phyloP scores from a whole-genome alignment of 92 coral and sea anemone species.

The Umimayanthus chanpuru region DNA sequence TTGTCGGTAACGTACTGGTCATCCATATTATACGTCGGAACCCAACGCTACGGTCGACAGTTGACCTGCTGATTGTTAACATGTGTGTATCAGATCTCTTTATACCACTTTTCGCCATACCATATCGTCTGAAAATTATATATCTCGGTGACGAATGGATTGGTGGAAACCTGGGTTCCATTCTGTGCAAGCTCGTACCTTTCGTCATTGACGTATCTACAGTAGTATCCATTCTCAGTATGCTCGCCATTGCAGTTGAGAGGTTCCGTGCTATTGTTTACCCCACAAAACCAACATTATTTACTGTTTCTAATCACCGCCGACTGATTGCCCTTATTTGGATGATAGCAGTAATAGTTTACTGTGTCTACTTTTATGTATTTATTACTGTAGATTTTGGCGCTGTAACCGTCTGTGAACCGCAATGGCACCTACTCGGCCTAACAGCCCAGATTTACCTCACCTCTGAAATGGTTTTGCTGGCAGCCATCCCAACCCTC shows the following conservation, averaged over 20 bases:
- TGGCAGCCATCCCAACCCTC: too few relatives aligned
- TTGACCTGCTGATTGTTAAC: neutral
- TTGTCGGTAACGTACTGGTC: slow-evolving; percentile 5
- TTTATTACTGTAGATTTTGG: neutral
- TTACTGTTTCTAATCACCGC: neutral
- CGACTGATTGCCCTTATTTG: slow-evolving; percentile 22
- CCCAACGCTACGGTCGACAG: slow-evolving; percentile 6
- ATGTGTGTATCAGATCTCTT: slow-evolving; percentile 23
- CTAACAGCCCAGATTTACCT: too few relatives aligned
- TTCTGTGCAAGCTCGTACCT: slow-evolving; percentile 23
- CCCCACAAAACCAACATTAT: neutral
- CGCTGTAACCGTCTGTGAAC: too few relatives aligned
- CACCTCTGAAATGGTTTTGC: too few relatives aligned
- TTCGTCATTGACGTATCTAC: neutral
- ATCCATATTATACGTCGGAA: neutral
- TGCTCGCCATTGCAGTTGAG: slow-evolving; percentile 23
- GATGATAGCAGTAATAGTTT: neutral
- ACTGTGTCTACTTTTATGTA: neutral
- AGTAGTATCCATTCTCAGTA: slow-evolving; percentile 7
- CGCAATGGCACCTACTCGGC: too few relatives aligned
- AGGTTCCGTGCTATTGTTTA: slow-evolving; percentile 2
- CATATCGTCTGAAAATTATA: neutral
- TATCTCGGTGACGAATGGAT: neutral
- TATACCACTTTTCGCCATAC: slow-evolving; percentile 2
- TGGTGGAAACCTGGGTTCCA: neutral